Evolutionary conservation across 2,888 invertebrate species (phyloP).

Genomic region (Euproctis similis): DNA sequence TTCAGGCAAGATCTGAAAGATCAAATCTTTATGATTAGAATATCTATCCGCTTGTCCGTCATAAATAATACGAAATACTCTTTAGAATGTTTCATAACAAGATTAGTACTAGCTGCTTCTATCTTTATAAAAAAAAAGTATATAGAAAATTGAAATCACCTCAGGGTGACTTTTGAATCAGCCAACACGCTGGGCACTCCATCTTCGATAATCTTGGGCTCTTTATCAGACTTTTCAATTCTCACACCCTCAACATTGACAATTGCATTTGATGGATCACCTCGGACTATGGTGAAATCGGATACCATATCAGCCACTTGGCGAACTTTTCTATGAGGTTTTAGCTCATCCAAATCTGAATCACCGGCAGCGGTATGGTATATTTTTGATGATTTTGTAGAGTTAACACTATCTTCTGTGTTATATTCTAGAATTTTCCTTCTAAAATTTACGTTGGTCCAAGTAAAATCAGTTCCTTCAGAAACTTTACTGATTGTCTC

Average conservation of each 20-base stretch:
- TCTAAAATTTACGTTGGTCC: slow-evolving; percentile 11
- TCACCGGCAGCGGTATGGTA: neutral
- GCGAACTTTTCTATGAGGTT: slow-evolving; percentile 12
- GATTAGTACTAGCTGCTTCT: too few relatives aligned
- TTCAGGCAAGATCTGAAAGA: too few relatives aligned
- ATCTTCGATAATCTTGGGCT: slow-evolving; percentile 64
- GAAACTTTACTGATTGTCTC: slow-evolving; percentile 2
- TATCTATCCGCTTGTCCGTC: too few relatives aligned
- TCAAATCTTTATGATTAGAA: too few relatives aligned
- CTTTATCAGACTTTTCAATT: slow-evolving; percentile 75
- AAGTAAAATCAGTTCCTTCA: slow-evolving; percentile 10
- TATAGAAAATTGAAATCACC: slow-evolving; percentile 42
- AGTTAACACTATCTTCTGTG: neutral
- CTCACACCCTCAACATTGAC: slow-evolving; percentile 72
- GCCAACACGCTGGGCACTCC: slow-evolving; percentile 83
- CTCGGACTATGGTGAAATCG: slow-evolving; percentile 27
- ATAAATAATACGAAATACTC: too few relatives aligned
- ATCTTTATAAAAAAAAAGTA: too few relatives aligned
- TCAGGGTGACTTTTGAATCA: slow-evolving; percentile 73
- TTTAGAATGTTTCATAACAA: too few relatives aligned
- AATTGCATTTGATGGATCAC: slow-evolving; percentile 9
- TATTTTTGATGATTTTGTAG: neutral
- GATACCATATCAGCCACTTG: slow-evolving; percentile 23
- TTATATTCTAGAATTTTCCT: slow-evolving; percentile 5
- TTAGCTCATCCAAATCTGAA: neutral